phyloP scores from a whole-genome alignment of 2,888 invertebrate genomes.

The Drosophila nr. medialis region DNA sequence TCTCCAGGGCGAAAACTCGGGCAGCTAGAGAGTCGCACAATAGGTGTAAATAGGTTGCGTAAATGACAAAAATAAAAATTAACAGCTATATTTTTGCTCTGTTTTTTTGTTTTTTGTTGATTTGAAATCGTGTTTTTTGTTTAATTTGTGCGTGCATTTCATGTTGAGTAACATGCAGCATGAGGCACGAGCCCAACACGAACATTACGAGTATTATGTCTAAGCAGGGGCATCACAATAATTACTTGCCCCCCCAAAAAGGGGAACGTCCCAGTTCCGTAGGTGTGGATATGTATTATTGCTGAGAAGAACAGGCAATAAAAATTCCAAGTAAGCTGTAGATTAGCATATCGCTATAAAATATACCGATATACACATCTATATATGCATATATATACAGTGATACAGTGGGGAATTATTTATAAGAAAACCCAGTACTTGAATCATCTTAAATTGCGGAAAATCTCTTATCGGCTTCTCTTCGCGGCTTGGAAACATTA shows the following conservation, averaged over 20 bases:
- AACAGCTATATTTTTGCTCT: too few relatives aligned
- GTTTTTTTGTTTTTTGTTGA: conserved; percentile 12
- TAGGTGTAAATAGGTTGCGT: conserved; percentile 58
- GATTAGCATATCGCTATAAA: conserved; percentile 12
- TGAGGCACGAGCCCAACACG: conserved; percentile 40
- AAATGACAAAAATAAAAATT: conserved; percentile 56
- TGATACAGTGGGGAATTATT: conserved; percentile 16
- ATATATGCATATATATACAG: neutral
- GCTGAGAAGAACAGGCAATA: neutral
- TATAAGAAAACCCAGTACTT: conserved; percentile 30
- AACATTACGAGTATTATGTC: conserved; percentile 35
- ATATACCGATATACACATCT: neutral
- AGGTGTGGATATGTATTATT: conserved; percentile 5
- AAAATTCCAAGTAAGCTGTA: neutral
- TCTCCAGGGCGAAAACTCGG: neutral
- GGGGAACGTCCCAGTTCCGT: conserved; percentile 18
- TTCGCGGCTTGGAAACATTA: conserved; percentile 7
- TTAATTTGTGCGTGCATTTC: conserved; percentile 50
- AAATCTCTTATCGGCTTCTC: conserved; percentile 17
- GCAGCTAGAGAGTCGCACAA: conserved; percentile 18
- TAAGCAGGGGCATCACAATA: conserved; percentile 4
- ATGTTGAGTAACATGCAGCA: conserved; percentile 65
- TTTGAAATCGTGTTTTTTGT: conserved; percentile 47
- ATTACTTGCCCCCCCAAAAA: neutral
- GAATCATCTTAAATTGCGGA: conserved; percentile 42